Percentiles rank a stretch among this genome's conserved stretches.
Evolutionary conservation across 1,140 invertebrate species (phyloP).

Genomic region (Ceratoteleas bidentatus): DNA sequence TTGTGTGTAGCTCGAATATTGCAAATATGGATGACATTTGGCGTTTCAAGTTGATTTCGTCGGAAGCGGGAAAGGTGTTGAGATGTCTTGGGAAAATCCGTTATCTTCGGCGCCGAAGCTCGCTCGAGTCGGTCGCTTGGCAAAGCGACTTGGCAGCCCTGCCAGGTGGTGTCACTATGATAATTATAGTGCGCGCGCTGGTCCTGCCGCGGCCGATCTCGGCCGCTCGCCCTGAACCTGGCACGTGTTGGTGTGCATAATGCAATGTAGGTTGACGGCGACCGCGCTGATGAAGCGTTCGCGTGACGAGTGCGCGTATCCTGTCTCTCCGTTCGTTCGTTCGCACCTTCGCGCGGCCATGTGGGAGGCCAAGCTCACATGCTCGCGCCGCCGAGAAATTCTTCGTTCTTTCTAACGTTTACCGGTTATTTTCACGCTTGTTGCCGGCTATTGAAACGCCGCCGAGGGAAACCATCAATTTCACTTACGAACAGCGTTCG

Average conservation of each 20-base stretch:
- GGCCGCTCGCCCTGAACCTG: constrained; percentile 56
- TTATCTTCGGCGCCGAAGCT: too few relatives aligned
- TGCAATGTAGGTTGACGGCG: constrained; percentile 72
- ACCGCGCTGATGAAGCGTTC: constrained; percentile 78
- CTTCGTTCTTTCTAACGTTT: constrained; percentile 51
- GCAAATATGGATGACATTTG: too few relatives aligned
- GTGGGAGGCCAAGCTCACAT: constrained; percentile 56
- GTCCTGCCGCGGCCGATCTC: constrained; percentile 40
- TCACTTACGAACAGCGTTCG: constrained; percentile 53
- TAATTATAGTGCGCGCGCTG: constrained; percentile 71
- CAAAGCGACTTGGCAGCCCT: constrained; percentile 66
- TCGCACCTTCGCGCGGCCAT: constrained; percentile 70
- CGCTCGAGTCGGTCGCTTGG: too few relatives aligned
- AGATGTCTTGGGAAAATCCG: too few relatives aligned
- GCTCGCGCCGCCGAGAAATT: constrained; percentile 47
- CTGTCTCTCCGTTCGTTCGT: constrained; percentile 78
- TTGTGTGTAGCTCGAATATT: too few relatives aligned
- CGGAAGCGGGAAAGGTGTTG: too few relatives aligned
- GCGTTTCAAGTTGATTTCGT: too few relatives aligned
- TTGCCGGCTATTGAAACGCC: constrained; percentile 55
- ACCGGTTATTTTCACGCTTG: constrained; percentile 62
- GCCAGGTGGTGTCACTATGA: constrained; percentile 74
- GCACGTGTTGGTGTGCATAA: constrained; percentile 74
- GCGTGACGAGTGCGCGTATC: constrained; percentile 79
- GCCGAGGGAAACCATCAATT: constrained; percentile 60